Evolutionary conservation across 2,797 vertebrate genomes (phyloP).

Genomic region (Takifugu rubripes): DNA sequence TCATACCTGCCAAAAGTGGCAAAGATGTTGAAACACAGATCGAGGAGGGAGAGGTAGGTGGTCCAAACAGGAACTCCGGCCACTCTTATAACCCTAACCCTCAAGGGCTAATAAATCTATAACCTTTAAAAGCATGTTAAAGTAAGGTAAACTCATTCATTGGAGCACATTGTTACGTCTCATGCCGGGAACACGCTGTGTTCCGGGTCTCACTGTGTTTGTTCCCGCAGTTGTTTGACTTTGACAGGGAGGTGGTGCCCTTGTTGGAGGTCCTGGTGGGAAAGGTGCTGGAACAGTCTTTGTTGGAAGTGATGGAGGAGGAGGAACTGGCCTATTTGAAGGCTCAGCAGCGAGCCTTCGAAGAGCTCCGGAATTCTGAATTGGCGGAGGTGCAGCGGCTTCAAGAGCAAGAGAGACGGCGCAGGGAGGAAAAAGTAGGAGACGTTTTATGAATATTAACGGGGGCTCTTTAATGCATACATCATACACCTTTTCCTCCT

Average conservation of each 20-base stretch:
- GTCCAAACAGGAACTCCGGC: background rate
- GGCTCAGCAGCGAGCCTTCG: conserved; percentile 74
- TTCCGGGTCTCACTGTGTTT: background rate
- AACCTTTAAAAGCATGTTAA: too few species aligned
- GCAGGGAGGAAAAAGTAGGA: conserved; percentile 80
- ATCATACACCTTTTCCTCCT: background rate
- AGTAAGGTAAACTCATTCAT: too few species aligned
- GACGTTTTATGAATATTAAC: background rate
- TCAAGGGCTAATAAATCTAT: too few species aligned
- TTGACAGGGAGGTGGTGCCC: conserved; percentile 88
- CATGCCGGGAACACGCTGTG: background rate
- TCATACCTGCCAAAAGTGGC: conserved; percentile 89
- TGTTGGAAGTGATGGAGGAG: conserved; percentile 92
- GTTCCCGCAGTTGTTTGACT: conserved; percentile 86
- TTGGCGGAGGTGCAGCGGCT: conserved; percentile 87
- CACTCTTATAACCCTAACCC: too few species aligned
- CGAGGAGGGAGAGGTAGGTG: conserved; percentile 87
- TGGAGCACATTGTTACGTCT: too few species aligned
- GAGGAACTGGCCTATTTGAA: conserved; percentile 85
- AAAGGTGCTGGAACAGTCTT: conserved; percentile 88
- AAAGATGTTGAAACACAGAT: conserved; percentile 88
- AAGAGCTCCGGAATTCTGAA: conserved; percentile 80
- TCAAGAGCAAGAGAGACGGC: conserved; percentile 86
- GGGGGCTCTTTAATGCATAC: too few species aligned
- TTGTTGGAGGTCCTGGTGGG: conserved; percentile 89